phyloP scores from a whole-genome alignment of 1,140 invertebrate species.

The Sycophila sp. region DNA sequence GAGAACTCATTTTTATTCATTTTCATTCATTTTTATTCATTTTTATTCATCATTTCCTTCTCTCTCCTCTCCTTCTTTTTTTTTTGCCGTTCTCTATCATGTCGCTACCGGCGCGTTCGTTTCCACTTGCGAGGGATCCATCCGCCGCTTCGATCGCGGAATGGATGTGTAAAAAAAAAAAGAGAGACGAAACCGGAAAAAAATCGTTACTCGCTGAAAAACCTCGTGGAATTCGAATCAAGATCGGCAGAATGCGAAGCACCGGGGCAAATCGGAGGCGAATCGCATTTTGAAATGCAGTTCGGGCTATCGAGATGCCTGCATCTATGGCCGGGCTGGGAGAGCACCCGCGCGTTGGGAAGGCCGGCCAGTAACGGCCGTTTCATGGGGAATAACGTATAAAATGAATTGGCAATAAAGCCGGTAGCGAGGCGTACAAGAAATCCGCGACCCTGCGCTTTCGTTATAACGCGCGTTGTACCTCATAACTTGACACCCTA shows the following conservation, averaged over 20 bases:
- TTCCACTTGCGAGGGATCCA: background rate
- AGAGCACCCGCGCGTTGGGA: background rate
- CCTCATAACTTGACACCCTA: slow-evolving; percentile 52
- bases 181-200: too few species aligned
- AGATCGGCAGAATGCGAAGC: too few species aligned
- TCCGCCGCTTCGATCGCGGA: background rate
- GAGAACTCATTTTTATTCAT: slow-evolving; percentile 26
- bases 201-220: too few species aligned
- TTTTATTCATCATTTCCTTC: background rate
- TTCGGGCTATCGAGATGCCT: background rate
- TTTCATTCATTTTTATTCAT: slow-evolving; percentile 23
- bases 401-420: slow-evolving; percentile 58
- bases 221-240: too few species aligned
- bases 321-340: background rate
- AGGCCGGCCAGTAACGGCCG: slow-evolving; percentile 42
- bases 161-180: background rate
- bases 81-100: background rate
- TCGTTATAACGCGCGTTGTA: slow-evolving; percentile 32
- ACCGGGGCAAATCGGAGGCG: slow-evolving; percentile 8
- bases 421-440: slow-evolving; percentile 44
- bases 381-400: slow-evolving; percentile 53
- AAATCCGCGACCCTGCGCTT: slow-evolving; percentile 44
- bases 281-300: background rate
- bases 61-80: too few species aligned
- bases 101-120: background rate